Conservation (phyloP, 2,797 vertebrate species). For the Epinephelus malabaricus region DNA sequence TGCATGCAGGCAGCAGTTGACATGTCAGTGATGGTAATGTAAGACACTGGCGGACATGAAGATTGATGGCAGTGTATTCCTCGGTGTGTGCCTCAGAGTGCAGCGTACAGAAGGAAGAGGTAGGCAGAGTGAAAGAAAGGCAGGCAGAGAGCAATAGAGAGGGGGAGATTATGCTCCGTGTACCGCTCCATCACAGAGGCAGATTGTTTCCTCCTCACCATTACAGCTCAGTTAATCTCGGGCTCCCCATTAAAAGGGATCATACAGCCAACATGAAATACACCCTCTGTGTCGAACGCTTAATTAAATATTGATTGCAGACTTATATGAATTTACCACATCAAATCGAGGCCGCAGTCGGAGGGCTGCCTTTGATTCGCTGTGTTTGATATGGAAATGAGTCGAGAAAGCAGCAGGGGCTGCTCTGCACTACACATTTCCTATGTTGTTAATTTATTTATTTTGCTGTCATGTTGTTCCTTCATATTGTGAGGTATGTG, state of each 20-base stretch:
- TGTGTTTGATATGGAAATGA: conserved; percentile 85
- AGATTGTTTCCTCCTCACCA: conserved; percentile 62
- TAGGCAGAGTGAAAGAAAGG: background rate
- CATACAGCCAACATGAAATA: conserved; percentile 80
- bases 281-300: conserved; percentile 79
- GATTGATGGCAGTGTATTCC: conserved; percentile 50
- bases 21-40: conserved; percentile 49
- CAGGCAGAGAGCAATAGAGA: conserved; percentile 24
- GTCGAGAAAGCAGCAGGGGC: conserved; percentile 73
- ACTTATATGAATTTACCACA: conserved; percentile 85
- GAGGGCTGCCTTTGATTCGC: conserved; percentile 81
- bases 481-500: conserved; percentile 60
- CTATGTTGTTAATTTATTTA: conserved; percentile 84
- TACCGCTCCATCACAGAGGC: conserved; percentile 28
- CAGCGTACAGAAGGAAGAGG: conserved; percentile 8
- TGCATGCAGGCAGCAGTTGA: conserved; percentile 26
- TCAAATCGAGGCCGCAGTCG: conserved; percentile 78
- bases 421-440: conserved; percentile 72
- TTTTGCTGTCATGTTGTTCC: conserved; percentile 79
- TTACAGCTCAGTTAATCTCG: conserved; percentile 67
- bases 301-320: conserved; percentile 88
- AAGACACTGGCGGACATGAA: conserved; percentile 44
- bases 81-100: conserved; percentile 32
- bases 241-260: conserved; percentile 75
- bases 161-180: background rate